Conservation (phyloP, 2,888 invertebrate species). For the Spodoptera exigua region DNA sequence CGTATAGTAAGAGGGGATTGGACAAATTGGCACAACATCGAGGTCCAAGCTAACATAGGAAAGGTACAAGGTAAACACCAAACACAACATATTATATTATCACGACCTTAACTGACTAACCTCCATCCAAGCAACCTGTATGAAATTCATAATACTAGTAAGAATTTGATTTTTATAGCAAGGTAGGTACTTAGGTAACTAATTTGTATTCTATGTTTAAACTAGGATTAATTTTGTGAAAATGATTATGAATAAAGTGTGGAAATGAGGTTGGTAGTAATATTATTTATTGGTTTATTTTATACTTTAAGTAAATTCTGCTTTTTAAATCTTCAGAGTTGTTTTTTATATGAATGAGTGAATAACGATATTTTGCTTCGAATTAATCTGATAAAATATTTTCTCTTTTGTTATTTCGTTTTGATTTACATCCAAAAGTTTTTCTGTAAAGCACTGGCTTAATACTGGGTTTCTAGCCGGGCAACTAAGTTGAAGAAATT, state of each 20-base stretch:
- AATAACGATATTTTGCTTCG: too few species aligned
- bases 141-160: conserved; percentile 74
- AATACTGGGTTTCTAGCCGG: too few species aligned
- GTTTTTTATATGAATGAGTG: too few species aligned
- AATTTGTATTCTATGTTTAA: conserved; percentile 56
- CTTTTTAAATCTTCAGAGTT: too few species aligned
- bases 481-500: too few species aligned
- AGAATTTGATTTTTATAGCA: conserved; percentile 39
- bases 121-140: conserved; percentile 91
- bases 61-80: conserved; percentile 64
- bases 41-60: conserved; percentile 53
- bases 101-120: conserved; percentile 88
- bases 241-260: neutral
- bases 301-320: too few species aligned
- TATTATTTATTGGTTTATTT: too few species aligned
- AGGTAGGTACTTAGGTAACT: conserved; percentile 30
- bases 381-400: too few species aligned
- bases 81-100: conserved; percentile 57
- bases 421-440: too few species aligned
- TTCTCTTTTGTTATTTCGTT: too few species aligned
- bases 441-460: too few species aligned
- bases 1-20: conserved; percentile 28
- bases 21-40: conserved; percentile 60
- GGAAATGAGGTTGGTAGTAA: too few species aligned
- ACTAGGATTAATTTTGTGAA: conserved; percentile 29